Evolutionary conservation across 2,888 invertebrate species (phyloP), one percentile per base, ranked within the genome.

Genomic region (Cyrtodaria siliqua): DNA sequence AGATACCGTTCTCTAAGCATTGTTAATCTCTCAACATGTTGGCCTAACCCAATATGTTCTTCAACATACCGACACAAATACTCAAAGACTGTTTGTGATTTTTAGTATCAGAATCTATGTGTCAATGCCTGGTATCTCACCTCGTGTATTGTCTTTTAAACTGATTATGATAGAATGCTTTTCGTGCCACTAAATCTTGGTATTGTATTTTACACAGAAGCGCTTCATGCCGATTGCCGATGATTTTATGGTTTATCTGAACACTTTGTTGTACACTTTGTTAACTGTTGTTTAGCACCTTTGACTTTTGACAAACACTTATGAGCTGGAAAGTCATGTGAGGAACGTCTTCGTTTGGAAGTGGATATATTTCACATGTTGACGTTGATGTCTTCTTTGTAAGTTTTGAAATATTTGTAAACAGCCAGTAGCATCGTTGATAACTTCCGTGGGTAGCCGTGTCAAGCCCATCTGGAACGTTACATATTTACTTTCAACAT

Each of bases 291-390:
- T 27, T 70, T 57, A 4, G 20, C 33, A 16, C 56, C 52, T 26
- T 63, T 70, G n/a, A 53, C 42, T 49, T 49, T 66, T 12, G 66
- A 77, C 18, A 77, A 18, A 44, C 77, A 72, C 24, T 72, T 27
- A 38, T 64, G n/a, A 4, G 60, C 14, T 26, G 52, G 63, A 57
- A 68, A 53, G n/a, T n/a, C 2, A 2, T 1, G 3, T 1, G 38
- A 33, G 12, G 33, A 33, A 12, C 33, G 33, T 33, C 33, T 33
- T 12, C 12, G 33, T 33, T 33, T 33, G 4, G 33, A 33, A 8
- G 33, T 33, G 12, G 6, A 4, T 33, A 4, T 33, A 12, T 33
- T 4, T 33, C 33, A 38, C 47, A 20, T 4, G n/a, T 33, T 8
- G 33, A 33, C 12, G 33, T 16, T 47, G n/a, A 4, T 16, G 3